Conservation (phyloP, 1,140 invertebrate species). For the Lepidurus arcticus region DNA sequence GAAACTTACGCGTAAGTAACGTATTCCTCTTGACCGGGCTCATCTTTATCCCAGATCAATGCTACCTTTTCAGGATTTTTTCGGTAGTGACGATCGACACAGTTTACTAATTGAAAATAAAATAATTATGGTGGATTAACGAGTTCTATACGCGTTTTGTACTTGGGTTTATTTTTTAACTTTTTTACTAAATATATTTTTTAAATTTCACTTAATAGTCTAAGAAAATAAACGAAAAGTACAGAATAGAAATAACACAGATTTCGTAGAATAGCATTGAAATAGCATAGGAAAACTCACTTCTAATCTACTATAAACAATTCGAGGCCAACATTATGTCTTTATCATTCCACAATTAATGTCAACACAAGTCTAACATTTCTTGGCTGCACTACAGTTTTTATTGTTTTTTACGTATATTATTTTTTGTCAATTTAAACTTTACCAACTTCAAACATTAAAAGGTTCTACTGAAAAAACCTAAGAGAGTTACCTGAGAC, state of each 20-base stretch:
- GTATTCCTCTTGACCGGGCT: constrained; percentile 47
- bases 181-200: neutral
- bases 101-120: constrained; percentile 47
- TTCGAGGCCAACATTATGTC: too few relatives aligned
- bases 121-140: neutral
- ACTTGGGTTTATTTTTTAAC: neutral
- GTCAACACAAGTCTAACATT: neutral
- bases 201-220: too few relatives aligned
- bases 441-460: neutral
- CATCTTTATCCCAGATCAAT: constrained; percentile 54
- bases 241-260: too few relatives aligned
- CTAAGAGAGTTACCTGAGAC: constrained; percentile 45
- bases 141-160: neutral
- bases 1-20: constrained; percentile 46
- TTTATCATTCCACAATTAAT: too few relatives aligned
- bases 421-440: neutral
- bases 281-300: too few relatives aligned
- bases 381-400: neutral
- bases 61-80: constrained; percentile 46
- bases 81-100: constrained; percentile 50
- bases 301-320: too few relatives aligned
- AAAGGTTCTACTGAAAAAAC: constrained; percentile 1
- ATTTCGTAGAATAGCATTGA: too few relatives aligned
- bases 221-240: too few relatives aligned
- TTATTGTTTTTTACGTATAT: neutral